Conservation (phyloP, 2,888 invertebrate genomes). For the Globia sparganii region DNA sequence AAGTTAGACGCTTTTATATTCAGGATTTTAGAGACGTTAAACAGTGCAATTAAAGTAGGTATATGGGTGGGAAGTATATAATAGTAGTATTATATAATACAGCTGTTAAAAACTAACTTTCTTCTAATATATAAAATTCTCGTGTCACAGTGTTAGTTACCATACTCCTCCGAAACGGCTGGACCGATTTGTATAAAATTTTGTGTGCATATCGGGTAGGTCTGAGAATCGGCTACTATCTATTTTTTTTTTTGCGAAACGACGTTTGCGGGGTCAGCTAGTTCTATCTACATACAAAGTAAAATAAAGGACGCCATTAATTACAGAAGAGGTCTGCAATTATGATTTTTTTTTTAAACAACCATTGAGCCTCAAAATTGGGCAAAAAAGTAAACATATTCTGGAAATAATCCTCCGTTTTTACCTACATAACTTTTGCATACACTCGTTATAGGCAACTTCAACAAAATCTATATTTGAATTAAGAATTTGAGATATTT, state of each 20-base stretch:
- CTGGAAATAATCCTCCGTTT: not conserved
- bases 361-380: not conserved
- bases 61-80: not conserved
- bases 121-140: too few relatives aligned
- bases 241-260: too few relatives aligned
- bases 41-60: not conserved
- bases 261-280: too few relatives aligned
- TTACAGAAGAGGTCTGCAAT: not conserved
- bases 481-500: too few relatives aligned
- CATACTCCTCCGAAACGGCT: too few relatives aligned
- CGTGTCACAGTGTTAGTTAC: too few relatives aligned
- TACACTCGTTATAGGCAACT: not conserved
- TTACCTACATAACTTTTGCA: not conserved
- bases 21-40: not conserved
- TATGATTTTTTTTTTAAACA: not conserved
- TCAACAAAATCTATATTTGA: not conserved
- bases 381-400: not conserved
- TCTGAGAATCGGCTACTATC: too few relatives aligned
- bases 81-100: not conserved
- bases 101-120: too few relatives aligned
- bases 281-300: not conserved
- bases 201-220: too few relatives aligned
- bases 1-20: slow-evolving; percentile 22
- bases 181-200: too few relatives aligned
- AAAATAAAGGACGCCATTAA: not conserved